Base-by-base conservation (phyloP, 1,140 invertebrate species). In the Caenorhabditis latens region DNA sequence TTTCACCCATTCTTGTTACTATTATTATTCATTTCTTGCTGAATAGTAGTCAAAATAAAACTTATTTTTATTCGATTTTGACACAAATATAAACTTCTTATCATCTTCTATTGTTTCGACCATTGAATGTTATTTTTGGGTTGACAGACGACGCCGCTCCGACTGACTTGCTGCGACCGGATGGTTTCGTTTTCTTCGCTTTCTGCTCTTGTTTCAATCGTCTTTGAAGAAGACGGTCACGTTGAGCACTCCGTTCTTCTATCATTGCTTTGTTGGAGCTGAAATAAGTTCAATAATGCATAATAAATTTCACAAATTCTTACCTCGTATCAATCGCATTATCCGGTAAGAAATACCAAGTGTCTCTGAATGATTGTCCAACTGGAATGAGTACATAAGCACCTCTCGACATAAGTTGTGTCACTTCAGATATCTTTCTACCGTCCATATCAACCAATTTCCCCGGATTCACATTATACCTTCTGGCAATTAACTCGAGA, bases 311-410 rank as follows among this genome's bases (percentile, higher is more conserved):
- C 32, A 32, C 32, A 32, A 32, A 32, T 53, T 16, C 50, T 24
- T n/a, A 89, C 87, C 90, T 89, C 2, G 90, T 90, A 75, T 90
- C 90, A 65, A 90, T 90, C 8, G 90, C 90, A 86, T 91, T 90
- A 67, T 90, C 90, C 6, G 90, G 90, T n/a, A 90, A 79, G 63
- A 90, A 90, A 55, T 90, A 90, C 90, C 90, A 90, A 48, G 90
- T 91, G 67, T 90, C 90, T 75, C 90, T 58, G 67, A 91, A 90
- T 9, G 55, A 84, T 43, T 91, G 90, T 14, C 90, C 90, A 43
- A 86, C 79, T 5, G 90, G 90, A 46, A 90, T 85, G n/a, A 90
- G 84, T 24, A 90, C 87, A 85, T 90, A 90, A 11, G 90, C 87
- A 40, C 90, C 90, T 82, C 90, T 75, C 0, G 90, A 91, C 90